phyloP scores from a whole-genome alignment of 1,140 invertebrate genomes.

The Atta colombica region DNA sequence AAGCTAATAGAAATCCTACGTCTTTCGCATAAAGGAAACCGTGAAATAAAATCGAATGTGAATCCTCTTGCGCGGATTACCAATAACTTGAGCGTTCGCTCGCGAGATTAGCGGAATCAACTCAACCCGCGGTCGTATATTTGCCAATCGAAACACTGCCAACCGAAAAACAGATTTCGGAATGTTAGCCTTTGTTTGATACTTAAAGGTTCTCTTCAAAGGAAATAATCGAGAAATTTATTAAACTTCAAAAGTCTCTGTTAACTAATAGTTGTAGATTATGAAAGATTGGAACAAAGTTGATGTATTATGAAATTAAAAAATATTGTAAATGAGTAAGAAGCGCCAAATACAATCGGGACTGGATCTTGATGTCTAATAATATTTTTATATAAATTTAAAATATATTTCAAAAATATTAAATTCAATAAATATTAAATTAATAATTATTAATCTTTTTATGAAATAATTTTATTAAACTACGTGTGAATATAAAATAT shows the following conservation, averaged over 20 bases:
- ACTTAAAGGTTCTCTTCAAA: background rate
- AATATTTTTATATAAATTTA: too few relatives aligned
- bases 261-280: background rate
- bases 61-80: conserved; percentile 77
- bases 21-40: conserved; percentile 79
- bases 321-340: too few relatives aligned
- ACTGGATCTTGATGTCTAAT: too few relatives aligned
- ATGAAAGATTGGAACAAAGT: background rate
- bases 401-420: background rate
- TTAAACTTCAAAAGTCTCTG: background rate
- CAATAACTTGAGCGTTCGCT: conserved; percentile 73
- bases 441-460: background rate
- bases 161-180: conserved; percentile 29
- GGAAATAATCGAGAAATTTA: conserved; percentile 12
- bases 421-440: background rate
- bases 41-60: conserved; percentile 81
- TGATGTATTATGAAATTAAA: background rate
- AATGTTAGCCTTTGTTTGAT: conserved; percentile 23
- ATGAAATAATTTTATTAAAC: too few relatives aligned
- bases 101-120: conserved; percentile 69
- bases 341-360: too few relatives aligned
- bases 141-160: conserved; percentile 36
- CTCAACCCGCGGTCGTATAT: conserved; percentile 28
- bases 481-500: too few relatives aligned
- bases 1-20: conserved; percentile 81